Percentiles rank a stretch among this genome's conserved stretches.
Conservation (phyloP, 2,113 vertebrate genomes). For the Stigmatopora nigra region DNA sequence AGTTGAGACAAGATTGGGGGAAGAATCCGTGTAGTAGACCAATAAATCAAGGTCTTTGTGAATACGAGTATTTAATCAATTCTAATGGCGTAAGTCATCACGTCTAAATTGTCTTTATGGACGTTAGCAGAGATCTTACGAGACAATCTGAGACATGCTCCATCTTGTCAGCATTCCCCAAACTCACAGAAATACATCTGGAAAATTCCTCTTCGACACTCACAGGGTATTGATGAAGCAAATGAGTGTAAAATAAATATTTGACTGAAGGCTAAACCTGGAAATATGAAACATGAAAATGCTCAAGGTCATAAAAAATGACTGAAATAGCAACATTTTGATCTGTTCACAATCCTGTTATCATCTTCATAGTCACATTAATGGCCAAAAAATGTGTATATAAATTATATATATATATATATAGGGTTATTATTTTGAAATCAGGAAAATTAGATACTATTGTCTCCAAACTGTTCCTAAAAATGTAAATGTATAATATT, state of each 20-base stretch:
- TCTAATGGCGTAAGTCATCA: neutral
- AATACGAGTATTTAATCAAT: neutral
- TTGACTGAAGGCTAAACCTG: neutral
- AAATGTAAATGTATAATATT: too few species aligned
- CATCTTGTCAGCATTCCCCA: constrained; percentile 67
- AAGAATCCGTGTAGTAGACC: too few species aligned
- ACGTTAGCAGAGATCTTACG: constrained; percentile 14
- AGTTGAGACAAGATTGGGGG: too few species aligned
- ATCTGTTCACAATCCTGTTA: constrained; percentile 34
- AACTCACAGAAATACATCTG: constrained; percentile 38
- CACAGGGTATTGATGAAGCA: neutral
- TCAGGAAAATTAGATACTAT: too few species aligned
- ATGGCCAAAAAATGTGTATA: constrained; percentile 23
- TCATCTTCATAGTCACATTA: constrained; percentile 32
- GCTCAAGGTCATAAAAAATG: neutral
- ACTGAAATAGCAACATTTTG: constrained; percentile 35
- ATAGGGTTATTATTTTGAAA: too few species aligned
- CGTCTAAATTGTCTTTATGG: neutral
- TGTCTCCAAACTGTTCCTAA: too few species aligned
- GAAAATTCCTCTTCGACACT: constrained; percentile 59
- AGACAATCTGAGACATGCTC: constrained; percentile 42
- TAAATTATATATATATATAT: too few species aligned
- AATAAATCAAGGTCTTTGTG: too few species aligned
- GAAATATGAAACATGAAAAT: neutral
- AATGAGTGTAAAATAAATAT: constrained; percentile 1